Evolutionary conservation across 2,113 vertebrate genomes (phyloP), one percentile per base, ranked within the genome.

Genomic region (Callipepla squamata): DNA sequence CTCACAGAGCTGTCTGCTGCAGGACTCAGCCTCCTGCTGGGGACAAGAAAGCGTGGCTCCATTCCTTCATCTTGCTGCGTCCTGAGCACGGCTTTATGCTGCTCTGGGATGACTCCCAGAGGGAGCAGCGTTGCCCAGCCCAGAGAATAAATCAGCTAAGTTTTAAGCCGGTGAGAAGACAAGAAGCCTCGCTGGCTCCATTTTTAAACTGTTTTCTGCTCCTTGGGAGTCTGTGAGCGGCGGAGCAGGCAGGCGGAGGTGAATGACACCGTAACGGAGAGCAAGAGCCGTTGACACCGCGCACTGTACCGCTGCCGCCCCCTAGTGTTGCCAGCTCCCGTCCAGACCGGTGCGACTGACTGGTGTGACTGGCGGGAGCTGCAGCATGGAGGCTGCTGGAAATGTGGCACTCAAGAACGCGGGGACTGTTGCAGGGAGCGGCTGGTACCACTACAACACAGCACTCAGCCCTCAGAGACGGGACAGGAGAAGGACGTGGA

Each of bases 11-110:
- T 23, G 25, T 2, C 36, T 19, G 18, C 47, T 10, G 16, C 36
- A 14, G 5, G 36, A 19, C 22, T 13, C 53, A 3, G 65, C 30
- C 4, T n/a, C 58, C 13, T 3, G 36, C 48, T 1, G 10, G 25
- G 22, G 28, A 9, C 2, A 4, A 2, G 26, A 13, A 17, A 11
- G 36, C 7, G 32, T 15, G 6, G 23, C 16, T 44, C n/a, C 23
- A 0, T 51, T 40, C n/a, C 66, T 42, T 66, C 45, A 9, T 8
- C 72, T 26, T 11, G 0, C 25, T 7, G 5, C 5, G 21, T 28
- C 57, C 53, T 30, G 34, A 9, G 58, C 55, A 5, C 6, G 6
- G 28, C 36, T n/a, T 59, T 4, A 3, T 5, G 42, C 48, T 40
- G 14, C 5, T 9, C 34, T 22, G 48, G 12, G 23, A 5, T 25